These are phyloP conservation scores for Torymus aiolomorphi DNA, from an alignment of 2,888 invertebrate genomes.

Conservation along the genomic window DNA sequence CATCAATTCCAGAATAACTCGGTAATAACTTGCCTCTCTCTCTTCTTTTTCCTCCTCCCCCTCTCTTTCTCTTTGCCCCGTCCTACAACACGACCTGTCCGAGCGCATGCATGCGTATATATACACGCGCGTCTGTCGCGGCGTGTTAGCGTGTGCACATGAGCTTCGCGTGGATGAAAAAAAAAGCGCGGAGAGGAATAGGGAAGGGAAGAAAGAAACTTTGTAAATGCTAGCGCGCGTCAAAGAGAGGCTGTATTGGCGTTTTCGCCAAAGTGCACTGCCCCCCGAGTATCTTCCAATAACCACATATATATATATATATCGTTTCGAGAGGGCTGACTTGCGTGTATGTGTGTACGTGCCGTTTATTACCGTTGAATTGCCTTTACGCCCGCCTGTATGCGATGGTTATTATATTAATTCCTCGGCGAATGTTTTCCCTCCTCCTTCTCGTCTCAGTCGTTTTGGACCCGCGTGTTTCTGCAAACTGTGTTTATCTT, in stretches of 20 bases:
- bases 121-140: conserved; percentile 8
- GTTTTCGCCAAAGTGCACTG: conserved; percentile 16
- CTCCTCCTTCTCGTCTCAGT: not conserved
- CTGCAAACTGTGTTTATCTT: no score
- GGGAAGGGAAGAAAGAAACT: conserved; percentile 41
- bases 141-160: conserved; percentile 17
- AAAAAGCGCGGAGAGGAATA: conserved; percentile 19
- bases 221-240: conserved; percentile 31
- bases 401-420: conserved; percentile 26
- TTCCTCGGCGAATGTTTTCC: not conserved
- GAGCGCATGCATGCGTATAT: no score
- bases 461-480: no score
- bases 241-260: not conserved
- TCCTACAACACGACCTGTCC: conserved; percentile 22
- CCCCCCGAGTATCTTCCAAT: no score
- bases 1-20: conserved; percentile 72
- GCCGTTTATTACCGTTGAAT: conserved; percentile 34
- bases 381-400: conserved; percentile 3
- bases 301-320: no score
- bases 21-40: conserved; percentile 68
- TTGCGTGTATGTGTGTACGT: not conserved
- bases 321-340: no score
- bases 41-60: conserved; percentile 4
- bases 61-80: conserved; percentile 4
- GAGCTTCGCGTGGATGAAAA: conserved; percentile 39